Conservation (phyloP, 1,140 invertebrate species). For the Lamellibrachia luymesi region DNA sequence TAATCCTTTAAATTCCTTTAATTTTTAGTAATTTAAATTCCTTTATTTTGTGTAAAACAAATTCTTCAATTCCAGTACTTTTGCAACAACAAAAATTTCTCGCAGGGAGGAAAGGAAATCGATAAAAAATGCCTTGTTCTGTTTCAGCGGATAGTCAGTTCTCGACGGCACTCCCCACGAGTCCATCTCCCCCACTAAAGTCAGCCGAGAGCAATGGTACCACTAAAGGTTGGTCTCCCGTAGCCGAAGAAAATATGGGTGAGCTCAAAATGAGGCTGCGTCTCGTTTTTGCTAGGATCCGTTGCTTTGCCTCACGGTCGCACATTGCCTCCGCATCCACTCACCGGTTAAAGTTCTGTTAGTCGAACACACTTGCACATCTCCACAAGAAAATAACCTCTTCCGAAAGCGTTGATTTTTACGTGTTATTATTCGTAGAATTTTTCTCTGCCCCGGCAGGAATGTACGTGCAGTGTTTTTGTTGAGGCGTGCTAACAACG, state of each 20-base stretch:
- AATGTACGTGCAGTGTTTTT: neutral
- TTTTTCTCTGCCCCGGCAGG: neutral
- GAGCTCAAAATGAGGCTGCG: conserved; percentile 11
- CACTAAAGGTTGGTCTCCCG: conserved; percentile 23
- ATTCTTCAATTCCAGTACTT: no score
- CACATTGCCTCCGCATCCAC: neutral
- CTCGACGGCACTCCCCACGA: neutral
- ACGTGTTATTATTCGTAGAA: neutral
- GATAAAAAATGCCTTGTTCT: neutral
- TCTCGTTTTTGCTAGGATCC: neutral
- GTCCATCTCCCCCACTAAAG: conserved; percentile 18
- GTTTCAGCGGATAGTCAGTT: conserved; percentile 20
- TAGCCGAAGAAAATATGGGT: conserved; percentile 1
- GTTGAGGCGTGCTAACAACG: neutral
- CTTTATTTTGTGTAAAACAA: no score
- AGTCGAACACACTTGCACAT: neutral
- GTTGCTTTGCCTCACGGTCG: neutral
- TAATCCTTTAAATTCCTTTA: no score
- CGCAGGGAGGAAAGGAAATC: neutral
- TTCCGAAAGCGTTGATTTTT: neutral
- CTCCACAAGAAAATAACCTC: neutral
- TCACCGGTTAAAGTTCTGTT: neutral
- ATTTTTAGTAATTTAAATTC: no score
- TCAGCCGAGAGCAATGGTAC: conserved; percentile 13
- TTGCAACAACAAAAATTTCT: no score